Conservation (phyloP, 2,888 invertebrate species). For the Drosophila meridionalis region DNA sequence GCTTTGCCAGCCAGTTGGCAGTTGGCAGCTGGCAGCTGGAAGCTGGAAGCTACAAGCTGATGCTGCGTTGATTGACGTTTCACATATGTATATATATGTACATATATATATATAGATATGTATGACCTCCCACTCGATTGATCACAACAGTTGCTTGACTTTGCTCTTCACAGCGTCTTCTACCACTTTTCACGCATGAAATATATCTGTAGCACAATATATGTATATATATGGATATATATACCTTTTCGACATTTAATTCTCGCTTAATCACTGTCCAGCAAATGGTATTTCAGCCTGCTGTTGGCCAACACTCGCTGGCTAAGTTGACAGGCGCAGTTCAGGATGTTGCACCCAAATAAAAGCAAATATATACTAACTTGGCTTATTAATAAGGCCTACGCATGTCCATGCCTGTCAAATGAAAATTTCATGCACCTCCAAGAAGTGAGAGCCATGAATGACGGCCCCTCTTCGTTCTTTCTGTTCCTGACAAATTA, state of each 20-base stretch:
- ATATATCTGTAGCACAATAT: background rate
- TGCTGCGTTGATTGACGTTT: conserved; percentile 74
- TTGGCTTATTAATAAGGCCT: conserved; percentile 70
- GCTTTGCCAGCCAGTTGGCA: conserved; percentile 57
- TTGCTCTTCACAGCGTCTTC: conserved; percentile 1
- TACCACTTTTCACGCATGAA: conserved; percentile 49
- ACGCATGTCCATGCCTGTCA: conserved; percentile 69
- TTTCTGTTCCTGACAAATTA: conserved; percentile 82
- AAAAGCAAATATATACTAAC: conserved; percentile 38
- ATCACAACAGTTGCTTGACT: conserved; percentile 25
- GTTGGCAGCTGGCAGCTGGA: conserved; percentile 34
- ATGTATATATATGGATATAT: background rate
- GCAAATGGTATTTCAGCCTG: conserved; percentile 66
- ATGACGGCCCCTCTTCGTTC: conserved; percentile 1
- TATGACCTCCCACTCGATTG: conserved; percentile 2
- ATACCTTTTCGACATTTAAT: conserved; percentile 66
- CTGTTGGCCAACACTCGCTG: conserved; percentile 43
- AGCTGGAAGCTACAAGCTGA: conserved; percentile 74
- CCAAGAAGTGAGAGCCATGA: conserved; percentile 3
- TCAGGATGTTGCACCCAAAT: conserved; percentile 34
- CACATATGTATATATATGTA: conserved; percentile 16
- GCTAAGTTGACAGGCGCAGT: conserved; percentile 72
- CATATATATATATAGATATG: no score
- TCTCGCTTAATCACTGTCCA: conserved; percentile 79
- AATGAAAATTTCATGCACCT: conserved; percentile 73